Evolutionary conservation across 1,140 invertebrate species (phyloP), one percentile per base, ranked within the genome.

Genomic region (Drosophila melanica): DNA sequence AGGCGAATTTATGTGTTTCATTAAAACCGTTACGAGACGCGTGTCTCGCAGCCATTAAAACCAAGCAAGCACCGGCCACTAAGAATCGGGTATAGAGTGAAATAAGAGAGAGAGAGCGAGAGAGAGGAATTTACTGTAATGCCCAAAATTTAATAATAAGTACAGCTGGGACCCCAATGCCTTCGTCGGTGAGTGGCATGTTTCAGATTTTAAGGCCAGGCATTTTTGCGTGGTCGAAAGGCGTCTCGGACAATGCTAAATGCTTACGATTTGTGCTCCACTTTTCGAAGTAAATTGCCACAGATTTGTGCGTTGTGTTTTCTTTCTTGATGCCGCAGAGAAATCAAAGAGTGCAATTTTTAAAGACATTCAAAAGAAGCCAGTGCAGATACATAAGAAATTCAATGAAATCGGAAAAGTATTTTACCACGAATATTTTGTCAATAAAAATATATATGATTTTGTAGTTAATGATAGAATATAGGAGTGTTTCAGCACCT

Each of bases 1-100:
- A 77, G 68, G 60, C 69, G 78, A 86, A 87, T 86, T 86, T 81
- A 87, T 86, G 75, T 87, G 79, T 86, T 86, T 87, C 82, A 86
- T 82, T 86, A 86, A 78, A 87, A 76, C 82, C 82, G 82, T 87
- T 86, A 86, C 75, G 59, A 79, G 79, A 67, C 79, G 82, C 82
- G 82, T 86, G 82, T 86, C 81, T 77, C 48, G 39, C 48, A 62
- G 79, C 79, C 79, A 87, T 87, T 87, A 86, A 58, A 75, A 54
- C 45, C 72, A 80, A 65, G 44, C 72, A 80, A 65, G 44, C 33
- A 27, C 27, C 42, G 37, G 30, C 59, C 37, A 55, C 48, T 39
- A 14, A 67, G 48, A 59, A 54, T 54, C 55, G 9, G 27, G 11
- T 11, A 20, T 54, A 12, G 20, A 23, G 44, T 30, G 18, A 27